phyloP scores from a whole-genome alignment of 2,797 vertebrate genomes.

The Alca torda region DNA sequence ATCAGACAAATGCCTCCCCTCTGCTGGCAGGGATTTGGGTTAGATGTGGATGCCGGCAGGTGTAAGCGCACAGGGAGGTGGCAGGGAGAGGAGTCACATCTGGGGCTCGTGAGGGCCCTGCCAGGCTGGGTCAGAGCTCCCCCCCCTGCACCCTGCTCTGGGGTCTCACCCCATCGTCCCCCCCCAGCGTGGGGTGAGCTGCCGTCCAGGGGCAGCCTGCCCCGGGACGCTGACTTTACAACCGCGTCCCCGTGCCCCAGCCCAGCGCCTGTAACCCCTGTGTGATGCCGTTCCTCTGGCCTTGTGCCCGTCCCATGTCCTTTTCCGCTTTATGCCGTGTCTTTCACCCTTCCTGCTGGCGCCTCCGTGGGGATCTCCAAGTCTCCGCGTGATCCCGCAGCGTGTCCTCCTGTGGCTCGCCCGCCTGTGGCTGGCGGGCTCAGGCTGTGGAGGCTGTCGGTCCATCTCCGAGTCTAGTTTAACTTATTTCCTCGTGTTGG shows the following conservation, averaged over 20 bases:
- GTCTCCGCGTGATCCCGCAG: not conserved
- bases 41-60: not conserved
- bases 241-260: not conserved
- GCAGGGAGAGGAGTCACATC: not conserved
- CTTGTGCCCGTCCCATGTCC: rapidly evolving
- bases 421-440: not conserved
- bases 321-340: rapidly evolving
- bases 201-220: rapidly evolving
- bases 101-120: not conserved
- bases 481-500: not conserved
- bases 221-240: not conserved
- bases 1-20: constrained; percentile 20
- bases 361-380: not conserved
- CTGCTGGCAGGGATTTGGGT: constrained; percentile 1
- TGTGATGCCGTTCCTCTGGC: not conserved
- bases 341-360: not conserved
- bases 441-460: not conserved
- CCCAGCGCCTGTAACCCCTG: not conserved
- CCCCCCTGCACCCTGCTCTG: not conserved
- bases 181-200: rapidly evolving
- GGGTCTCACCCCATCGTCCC: rapidly evolving
- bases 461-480: not conserved
- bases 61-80: not conserved
- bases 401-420: rapidly evolving
- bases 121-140: not conserved